These are phyloP conservation scores for Daphoenositta chrysoptera DNA, from an alignment of 2,113 vertebrate genomes.

Conservation along the genomic window DNA sequence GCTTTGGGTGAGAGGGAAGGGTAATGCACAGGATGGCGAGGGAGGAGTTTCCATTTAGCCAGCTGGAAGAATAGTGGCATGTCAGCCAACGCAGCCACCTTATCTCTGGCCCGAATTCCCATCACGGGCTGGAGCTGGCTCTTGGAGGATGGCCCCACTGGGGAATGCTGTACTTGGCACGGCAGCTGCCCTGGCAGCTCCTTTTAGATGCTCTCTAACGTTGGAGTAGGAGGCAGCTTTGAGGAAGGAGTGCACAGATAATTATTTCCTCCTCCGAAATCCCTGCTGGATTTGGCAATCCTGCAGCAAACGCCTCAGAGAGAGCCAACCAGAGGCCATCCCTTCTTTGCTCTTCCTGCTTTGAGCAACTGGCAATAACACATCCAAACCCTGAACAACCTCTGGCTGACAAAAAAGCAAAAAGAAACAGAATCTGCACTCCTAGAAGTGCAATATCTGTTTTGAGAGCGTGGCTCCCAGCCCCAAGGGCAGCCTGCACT, in stretches of 20 bases:
- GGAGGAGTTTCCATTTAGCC: not conserved
- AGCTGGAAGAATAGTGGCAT: not conserved
- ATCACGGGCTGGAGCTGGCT: not conserved
- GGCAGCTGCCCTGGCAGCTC: not conserved
- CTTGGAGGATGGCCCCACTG: not conserved
- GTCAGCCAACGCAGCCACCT: not conserved
- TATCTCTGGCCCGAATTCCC: not conserved
- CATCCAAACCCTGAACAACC: not conserved
- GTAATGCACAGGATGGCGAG: not conserved
- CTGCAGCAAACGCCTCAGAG: not conserved
- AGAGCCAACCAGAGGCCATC: not conserved
- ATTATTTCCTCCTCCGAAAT: not conserved
- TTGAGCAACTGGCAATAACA: not conserved
- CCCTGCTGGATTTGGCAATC: not conserved
- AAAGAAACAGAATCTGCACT: not conserved
- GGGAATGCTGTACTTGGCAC: not conserved
- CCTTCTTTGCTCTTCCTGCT: not conserved
- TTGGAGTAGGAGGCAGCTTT: not conserved
- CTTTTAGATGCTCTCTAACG: not conserved
- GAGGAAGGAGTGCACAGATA: not conserved
- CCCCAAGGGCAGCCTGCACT: not conserved
- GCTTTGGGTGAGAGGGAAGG: not conserved
- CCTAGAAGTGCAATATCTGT: not conserved
- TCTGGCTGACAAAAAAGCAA: not conserved
- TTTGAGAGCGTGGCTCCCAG: fast-evolving